phyloP scores from a whole-genome alignment of 2,797 vertebrate genomes.

The Pristis pectinata region DNA sequence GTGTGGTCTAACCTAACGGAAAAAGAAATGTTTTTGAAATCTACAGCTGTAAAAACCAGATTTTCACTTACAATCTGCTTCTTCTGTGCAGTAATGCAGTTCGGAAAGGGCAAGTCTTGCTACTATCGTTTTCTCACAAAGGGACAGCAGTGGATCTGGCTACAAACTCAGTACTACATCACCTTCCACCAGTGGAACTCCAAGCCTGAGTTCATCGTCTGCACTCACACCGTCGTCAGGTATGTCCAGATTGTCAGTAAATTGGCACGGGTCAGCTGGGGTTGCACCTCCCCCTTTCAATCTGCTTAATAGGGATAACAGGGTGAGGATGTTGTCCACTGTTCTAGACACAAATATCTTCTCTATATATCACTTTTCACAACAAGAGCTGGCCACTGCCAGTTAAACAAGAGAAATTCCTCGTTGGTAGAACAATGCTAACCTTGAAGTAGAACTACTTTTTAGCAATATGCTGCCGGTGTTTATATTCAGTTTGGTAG shows the following conservation, averaged over 20 bases:
- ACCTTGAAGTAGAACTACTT: background rate
- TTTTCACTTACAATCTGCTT: conserved; percentile 24
- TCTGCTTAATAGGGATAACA: background rate
- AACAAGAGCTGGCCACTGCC: background rate
- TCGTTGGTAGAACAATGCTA: too few species aligned
- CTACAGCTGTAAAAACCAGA: background rate
- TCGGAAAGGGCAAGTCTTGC: conserved; percentile 84
- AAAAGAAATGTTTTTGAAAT: background rate
- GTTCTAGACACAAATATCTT: background rate
- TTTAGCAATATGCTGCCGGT: background rate
- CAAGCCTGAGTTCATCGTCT: conserved; percentile 82
- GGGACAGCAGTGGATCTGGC: conserved; percentile 82
- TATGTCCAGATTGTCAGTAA: conserved; percentile 43
- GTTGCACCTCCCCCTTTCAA: background rate
- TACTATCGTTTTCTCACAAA: conserved; percentile 84
- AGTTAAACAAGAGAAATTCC: background rate
- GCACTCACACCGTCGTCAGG: conserved; percentile 77
- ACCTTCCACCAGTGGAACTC: conserved; percentile 92
- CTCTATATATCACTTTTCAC: background rate
- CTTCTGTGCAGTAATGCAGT: conserved; percentile 70
- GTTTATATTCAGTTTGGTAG: background rate
- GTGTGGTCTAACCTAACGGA: too few species aligned
- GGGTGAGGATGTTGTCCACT: background rate
- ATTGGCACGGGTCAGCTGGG: background rate
- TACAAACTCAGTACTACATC: conserved; percentile 82